A percentile compares a stretch with the other conserved stretches of the same genome.
phyloP scores from a whole-genome alignment of 2,797 vertebrate species.

The Coluber constrictor region DNA sequence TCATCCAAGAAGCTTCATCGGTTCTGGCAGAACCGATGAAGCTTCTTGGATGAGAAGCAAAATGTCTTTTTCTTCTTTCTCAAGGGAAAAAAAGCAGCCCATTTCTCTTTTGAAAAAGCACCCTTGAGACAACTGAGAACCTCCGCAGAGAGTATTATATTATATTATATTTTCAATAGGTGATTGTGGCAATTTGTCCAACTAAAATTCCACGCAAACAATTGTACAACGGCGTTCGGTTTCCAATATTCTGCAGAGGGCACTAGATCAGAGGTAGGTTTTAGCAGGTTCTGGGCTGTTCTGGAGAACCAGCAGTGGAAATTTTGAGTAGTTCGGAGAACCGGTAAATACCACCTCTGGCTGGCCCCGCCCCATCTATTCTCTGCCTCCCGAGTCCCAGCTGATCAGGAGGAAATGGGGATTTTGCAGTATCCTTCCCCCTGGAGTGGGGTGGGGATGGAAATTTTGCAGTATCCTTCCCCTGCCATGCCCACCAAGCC shows the following conservation, averaged over 20 bases:
- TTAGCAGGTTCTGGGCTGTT: too few relatives aligned
- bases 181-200: not conserved
- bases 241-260: not conserved
- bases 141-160: not conserved
- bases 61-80: not conserved
- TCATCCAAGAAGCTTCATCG: not conserved
- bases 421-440: too few relatives aligned
- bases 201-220: not conserved
- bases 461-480: too few relatives aligned
- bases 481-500: too few relatives aligned
- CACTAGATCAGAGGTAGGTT: not conserved
- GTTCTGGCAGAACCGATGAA: not conserved
- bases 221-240: not conserved
- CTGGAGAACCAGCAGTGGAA: too few relatives aligned
- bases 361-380: too few relatives aligned
- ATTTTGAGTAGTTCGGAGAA: too few relatives aligned
- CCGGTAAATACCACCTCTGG: too few relatives aligned
- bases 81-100: not conserved
- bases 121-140: not conserved
- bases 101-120: not conserved
- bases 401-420: too few relatives aligned
- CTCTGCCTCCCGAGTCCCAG: too few relatives aligned
- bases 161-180: not conserved
- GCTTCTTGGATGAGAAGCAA: not conserved
- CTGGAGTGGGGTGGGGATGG: too few relatives aligned